Percentiles rank a stretch among this genome's conserved stretches.
These are phyloP conservation scores for Anseranas semipalmata DNA, from an alignment of 2,113 vertebrate genomes.

Conservation along the genomic window DNA sequence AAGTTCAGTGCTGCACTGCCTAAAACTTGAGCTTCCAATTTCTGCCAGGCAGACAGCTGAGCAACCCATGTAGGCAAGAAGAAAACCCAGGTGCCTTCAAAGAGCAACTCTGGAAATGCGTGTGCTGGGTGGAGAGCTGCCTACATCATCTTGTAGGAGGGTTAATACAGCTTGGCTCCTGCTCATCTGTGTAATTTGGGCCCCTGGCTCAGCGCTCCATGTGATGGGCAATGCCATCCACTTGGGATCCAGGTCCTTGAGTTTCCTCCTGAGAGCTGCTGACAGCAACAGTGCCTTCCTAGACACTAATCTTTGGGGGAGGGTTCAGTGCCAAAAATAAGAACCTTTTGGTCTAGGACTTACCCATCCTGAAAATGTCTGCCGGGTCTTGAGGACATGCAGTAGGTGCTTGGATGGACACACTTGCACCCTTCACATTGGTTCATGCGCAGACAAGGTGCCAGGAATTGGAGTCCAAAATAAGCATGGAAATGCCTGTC, in stretches of 20 bases:
- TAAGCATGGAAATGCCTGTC: neutral
- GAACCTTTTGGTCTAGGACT: neutral
- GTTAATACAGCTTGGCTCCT: neutral
- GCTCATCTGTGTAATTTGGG: neutral
- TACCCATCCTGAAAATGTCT: neutral
- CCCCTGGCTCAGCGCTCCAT: rapidly evolving
- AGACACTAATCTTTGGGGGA: neutral
- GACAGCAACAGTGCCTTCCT: neutral
- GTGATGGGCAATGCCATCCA: rapidly evolving
- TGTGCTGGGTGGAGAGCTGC: neutral
- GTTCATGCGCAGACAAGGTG: neutral
- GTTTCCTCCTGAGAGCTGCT: neutral
- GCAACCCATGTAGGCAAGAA: neutral
- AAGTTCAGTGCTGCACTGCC: neutral
- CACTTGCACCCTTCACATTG: neutral
- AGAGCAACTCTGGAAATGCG: neutral
- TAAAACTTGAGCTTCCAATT: neutral
- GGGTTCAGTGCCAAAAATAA: neutral
- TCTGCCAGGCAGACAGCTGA: neutral
- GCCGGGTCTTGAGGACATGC: neutral
- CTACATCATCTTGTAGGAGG: neutral
- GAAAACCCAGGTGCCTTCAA: neutral
- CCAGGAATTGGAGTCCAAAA: neutral
- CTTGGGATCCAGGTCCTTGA: neutral
- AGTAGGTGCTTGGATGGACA: neutral